Percentiles rank a stretch among this genome's conserved stretches.
These are phyloP conservation scores for Lasiurus borealis DNA, from an alignment of 2,113 vertebrate genomes.

Conservation along the genomic window DNA sequence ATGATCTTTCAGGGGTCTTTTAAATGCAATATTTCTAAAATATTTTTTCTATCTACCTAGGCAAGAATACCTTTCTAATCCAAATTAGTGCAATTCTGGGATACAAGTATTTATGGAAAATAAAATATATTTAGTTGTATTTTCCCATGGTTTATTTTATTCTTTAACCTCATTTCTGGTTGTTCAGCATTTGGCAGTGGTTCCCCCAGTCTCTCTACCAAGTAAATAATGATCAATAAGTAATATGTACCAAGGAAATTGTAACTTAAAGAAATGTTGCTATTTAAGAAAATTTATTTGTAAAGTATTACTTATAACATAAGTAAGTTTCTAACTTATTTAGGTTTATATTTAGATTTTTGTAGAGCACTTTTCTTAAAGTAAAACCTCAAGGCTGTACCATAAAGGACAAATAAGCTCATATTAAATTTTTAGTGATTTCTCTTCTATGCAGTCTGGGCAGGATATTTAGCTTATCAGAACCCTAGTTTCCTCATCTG, in stretches of 20 bases:
- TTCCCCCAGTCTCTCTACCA: constrained; percentile 18
- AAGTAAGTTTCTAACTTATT: constrained; percentile 47
- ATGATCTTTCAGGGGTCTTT: constrained; percentile 53
- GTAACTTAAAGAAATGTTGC: constrained; percentile 50
- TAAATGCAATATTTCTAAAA: constrained; percentile 40
- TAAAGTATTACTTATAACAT: constrained; percentile 41
- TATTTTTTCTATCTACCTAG: constrained; percentile 8
- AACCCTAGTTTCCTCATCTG: constrained; percentile 9
- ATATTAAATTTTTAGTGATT: constrained; percentile 12
- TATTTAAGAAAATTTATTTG: constrained; percentile 49
- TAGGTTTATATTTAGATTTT: constrained; percentile 51
- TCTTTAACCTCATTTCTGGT: constrained; percentile 44
- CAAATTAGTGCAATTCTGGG: constrained; percentile 23
- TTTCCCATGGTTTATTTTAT: constrained; percentile 44
- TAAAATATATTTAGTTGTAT: not conserved
- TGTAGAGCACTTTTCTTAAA: constrained; percentile 54
- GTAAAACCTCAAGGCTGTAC: not conserved
- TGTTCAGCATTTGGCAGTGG: not conserved
- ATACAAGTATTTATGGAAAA: constrained; percentile 42
- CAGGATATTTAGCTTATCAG: not conserved
- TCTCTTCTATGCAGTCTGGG: not conserved
- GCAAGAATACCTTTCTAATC: constrained; percentile 12
- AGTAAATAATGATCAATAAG: constrained; percentile 47
- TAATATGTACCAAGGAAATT: constrained; percentile 22
- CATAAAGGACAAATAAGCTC: constrained; percentile 22